Conservation (phyloP, 2,888 invertebrate species). For the Noctua comes region DNA sequence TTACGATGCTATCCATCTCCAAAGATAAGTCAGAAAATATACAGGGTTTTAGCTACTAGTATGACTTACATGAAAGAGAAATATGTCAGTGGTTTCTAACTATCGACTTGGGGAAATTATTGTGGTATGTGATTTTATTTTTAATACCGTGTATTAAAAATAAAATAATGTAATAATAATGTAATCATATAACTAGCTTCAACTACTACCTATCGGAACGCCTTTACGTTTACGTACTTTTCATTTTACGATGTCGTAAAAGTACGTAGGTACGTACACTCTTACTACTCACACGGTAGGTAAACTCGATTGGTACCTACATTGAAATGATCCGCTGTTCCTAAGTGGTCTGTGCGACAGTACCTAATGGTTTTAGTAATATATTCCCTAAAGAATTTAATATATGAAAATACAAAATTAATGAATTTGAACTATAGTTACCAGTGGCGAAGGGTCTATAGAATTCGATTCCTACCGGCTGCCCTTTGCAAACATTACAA, state of each 20-base stretch:
- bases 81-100: not conserved
- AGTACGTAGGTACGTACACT: not conserved
- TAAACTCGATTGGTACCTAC: not conserved
- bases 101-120: not conserved
- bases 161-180: no score
- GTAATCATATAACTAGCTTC: not conserved
- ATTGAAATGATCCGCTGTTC: not conserved
- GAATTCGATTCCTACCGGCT: no score
- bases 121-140: not conserved
- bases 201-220: not conserved
- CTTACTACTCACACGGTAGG: not conserved
- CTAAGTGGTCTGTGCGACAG: not conserved
- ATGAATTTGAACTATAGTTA: no score
- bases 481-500: no score
- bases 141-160: not conserved
- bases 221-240: constrained; percentile 9
- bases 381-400: not conserved
- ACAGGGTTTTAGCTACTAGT: no score
- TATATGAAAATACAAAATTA: not conserved
- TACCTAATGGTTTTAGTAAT: not conserved
- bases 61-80: not conserved
- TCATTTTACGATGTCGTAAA: constrained; percentile 29
- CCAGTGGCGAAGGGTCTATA: no score
- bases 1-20: not conserved
- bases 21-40: not conserved